Base-by-base conservation (phyloP, 1,140 invertebrate genomes). In the Drosophila sp. region DNA sequence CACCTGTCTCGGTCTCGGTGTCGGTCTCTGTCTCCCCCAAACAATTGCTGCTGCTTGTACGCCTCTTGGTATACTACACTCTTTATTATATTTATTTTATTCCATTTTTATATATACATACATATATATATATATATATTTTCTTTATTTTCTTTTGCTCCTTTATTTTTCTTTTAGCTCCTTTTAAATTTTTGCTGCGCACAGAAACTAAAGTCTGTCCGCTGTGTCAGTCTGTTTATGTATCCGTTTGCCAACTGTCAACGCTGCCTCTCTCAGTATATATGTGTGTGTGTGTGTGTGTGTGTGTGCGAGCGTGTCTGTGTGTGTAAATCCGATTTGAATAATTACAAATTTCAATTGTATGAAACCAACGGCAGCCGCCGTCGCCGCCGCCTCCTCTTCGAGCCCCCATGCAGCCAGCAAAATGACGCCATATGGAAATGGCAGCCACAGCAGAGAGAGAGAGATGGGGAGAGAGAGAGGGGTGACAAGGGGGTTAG, bases 341-440 rank as follows among this genome's bases (percentile, higher is more conserved):
- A 87, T 87, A 87, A 87, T 87, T 87, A 87, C 80, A 89, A 87
- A 87, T 87, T 87, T 87, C 84, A 87, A 87, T 87, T 87, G 84
- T 87, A 89, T 74, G 70, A 83, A 89, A 82, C 56, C 81, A 78
- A 69, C 76, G 69, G 56, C 64, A 67, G 80, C 73, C 54, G 60
- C 73, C 30, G 50, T 40, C 50, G 50, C 58, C 50, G 25, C 17
- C 60, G 29, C 25, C 32, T 35, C 54, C 58, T 47, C 57, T 17
- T 17, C 17, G 17, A 17, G 60, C 50, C 69, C 29, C 63, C 62
- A 74, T 58, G 62, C 82, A 75, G 74, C 66, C 83, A 79, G 76
- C 79, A 82, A 86, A 76, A 87, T 87, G 79, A 86, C 75, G 83
- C 83, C 82, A 86, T 87, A 87, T 86, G 82, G 83, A 87, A 86